Evolutionary conservation across 2,888 invertebrate species (phyloP), one percentile per base, ranked within the genome.

Genomic region (Drymonia ruficornis): DNA sequence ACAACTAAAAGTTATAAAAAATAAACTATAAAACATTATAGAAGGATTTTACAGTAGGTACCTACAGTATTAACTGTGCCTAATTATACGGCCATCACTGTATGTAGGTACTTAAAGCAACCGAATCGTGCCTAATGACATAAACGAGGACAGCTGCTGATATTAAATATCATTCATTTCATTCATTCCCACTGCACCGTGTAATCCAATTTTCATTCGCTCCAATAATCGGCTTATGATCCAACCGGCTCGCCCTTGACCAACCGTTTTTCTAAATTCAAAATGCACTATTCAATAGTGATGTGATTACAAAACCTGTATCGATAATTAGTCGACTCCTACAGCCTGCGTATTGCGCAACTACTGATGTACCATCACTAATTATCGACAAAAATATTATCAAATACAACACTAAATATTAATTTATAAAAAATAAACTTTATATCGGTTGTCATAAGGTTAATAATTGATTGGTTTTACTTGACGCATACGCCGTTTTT

Each of bases 271-370:
- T 45, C 45, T 38, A 51, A 46, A 51, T 11, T 45, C 45, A 47
- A 52, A 42, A 18, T 40, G 29, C 40, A 45, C 40, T 23, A 23
- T 50, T 55, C 44, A 49, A 56, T 59, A 61, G 46, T 55, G 50
- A 54, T 19, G 53, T 60, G 61, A 65, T 71, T 67, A 68, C 72
- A 64, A 74, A 71, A 76, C 67, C 64, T 59, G 52, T 50, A 44
- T 55, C 60, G 55, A 72, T 74, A 75, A 77, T 78, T 71, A 77
- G 65, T 68, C 55, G 59, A 66, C 64, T 64, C 63, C 60, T 57
- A 65, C 67, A 47, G 40, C 61, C 49, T 55, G 50, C 53, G 40
- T 63, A 59, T 77, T 78, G 66, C 67, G 66, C 63, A 72, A 77
- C 62, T 63, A 54, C 53, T 50, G 59, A 60, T 49, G 54, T 63